phyloP scores from a whole-genome alignment of 2,113 vertebrate species.

The Centropus bengalensis region DNA sequence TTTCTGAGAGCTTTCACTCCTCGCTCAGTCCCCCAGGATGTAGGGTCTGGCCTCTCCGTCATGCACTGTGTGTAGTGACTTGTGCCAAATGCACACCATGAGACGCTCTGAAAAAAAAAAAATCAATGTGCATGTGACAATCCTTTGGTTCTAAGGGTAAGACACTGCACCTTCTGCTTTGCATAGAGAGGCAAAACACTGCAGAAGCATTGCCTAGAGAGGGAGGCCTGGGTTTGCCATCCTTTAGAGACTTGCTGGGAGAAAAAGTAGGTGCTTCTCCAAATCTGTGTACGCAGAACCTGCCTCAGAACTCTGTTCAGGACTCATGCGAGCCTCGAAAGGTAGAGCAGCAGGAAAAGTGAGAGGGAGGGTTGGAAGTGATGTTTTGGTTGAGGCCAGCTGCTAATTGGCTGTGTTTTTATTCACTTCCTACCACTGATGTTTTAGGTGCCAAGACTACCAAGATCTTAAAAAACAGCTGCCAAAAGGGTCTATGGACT shows the following conservation, averaged over 20 bases:
- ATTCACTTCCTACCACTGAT: neutral
- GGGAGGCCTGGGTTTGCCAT: neutral
- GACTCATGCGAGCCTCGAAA: neutral
- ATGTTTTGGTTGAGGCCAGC: neutral
- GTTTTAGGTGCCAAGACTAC: neutral
- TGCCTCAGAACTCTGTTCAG: neutral
- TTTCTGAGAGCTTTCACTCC: neutral
- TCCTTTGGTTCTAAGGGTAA: neutral
- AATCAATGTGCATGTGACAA: neutral
- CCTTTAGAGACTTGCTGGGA: neutral
- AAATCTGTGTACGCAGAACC: neutral
- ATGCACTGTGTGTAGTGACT: neutral
- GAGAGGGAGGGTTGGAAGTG: neutral
- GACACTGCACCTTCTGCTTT: neutral
- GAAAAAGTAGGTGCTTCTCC: neutral
- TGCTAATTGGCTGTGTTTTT: neutral
- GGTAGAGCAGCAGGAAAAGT: neutral
- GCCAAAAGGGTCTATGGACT: neutral
- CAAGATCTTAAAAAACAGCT: neutral
- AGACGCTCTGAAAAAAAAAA: neutral
- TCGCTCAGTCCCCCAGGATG: rapidly evolving
- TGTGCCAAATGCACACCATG: neutral
- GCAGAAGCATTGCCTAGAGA: neutral
- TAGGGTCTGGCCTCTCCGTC: rapidly evolving
- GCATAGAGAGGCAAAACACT: neutral